phyloP scores from a whole-genome alignment of 2,113 vertebrate species.

The Tragelaphus imberbis region DNA sequence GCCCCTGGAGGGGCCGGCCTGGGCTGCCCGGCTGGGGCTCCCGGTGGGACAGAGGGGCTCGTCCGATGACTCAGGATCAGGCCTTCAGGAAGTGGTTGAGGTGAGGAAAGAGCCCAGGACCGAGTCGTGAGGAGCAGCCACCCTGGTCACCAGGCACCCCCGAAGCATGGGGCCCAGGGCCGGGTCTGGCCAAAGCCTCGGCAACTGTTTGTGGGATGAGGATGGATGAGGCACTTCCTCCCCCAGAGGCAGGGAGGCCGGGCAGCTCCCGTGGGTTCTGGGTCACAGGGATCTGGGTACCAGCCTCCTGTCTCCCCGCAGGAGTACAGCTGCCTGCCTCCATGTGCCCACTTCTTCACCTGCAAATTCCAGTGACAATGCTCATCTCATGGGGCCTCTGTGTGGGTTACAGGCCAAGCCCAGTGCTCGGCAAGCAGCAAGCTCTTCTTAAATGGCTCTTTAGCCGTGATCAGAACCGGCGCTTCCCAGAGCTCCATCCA shows the following conservation, averaged over 20 bases:
- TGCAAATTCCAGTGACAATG: rapidly evolving
- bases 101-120: background rate
- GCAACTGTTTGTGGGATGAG: rapidly evolving
- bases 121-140: rapidly evolving
- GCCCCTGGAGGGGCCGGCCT: rapidly evolving
- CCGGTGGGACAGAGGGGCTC: rapidly evolving
- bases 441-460: background rate
- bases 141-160: rapidly evolving
- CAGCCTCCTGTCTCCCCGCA: rapidly evolving
- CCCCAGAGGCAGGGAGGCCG: rapidly evolving
- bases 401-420: background rate
- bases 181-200: rapidly evolving
- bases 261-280: rapidly evolving
- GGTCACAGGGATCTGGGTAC: rapidly evolving
- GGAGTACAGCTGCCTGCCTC: background rate
- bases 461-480: rapidly evolving
- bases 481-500: rapidly evolving
- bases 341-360: rapidly evolving
- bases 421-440: rapidly evolving
- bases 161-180: rapidly evolving
- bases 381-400: rapidly evolving
- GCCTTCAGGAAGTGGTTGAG: rapidly evolving
- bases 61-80: background rate
- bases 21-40: rapidly evolving
- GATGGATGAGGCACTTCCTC: background rate